Base-by-base conservation (phyloP, 1,140 invertebrate genomes). In the Caligus rogercresseyi region DNA sequence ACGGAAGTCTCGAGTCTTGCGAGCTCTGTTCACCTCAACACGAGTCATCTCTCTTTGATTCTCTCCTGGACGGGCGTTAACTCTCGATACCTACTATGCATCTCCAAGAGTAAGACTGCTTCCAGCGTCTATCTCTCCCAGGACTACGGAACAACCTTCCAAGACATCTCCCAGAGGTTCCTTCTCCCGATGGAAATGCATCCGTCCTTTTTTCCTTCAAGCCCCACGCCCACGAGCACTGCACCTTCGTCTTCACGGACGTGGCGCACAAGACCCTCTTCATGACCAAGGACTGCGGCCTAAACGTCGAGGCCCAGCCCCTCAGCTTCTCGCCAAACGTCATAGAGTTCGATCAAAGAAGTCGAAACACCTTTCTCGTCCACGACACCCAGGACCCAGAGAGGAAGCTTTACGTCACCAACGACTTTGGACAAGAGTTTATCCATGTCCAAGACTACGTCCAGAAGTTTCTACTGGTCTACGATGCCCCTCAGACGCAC, bases 401-500 rank as follows among this genome's bases (percentile, higher is more conserved):
- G 19, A 58, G 84, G 68, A 78, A 81, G 61, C 75, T 91, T 7
- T 91, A 83, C 70, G 80, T 83, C 24, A 89, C 87, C 0, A 74
- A 70, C 19, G 78, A 92, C 71, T 81, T 82, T 76, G 86, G 85
- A 0, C 71, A 72, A 52, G 80, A 74, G 13, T 83, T 91, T 65
- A 72, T 72, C 25, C 75, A 74, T 56, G 75, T 86, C 52, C 79
- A 86, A 65, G 76, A 78, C 54, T 82, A 76, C 70, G 87, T 92
- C 0, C 87, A 88, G 70, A 76, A 82, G 0, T 86, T 85, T 70
- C 81, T 77, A 68, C 86, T 83, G 84, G 78, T 76, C 26, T 67
- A 70, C 11, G 58, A 74, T 70, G 65, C 56, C 68, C 72, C 64
- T 68, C 70, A 69, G 72, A 68, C 74, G 31, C 70, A 74, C 7